Percentiles rank a stretch among this genome's conserved stretches.
These are phyloP conservation scores for Amazona finschi DNA, from an alignment of 2,797 vertebrate species.

Conservation along the genomic window DNA sequence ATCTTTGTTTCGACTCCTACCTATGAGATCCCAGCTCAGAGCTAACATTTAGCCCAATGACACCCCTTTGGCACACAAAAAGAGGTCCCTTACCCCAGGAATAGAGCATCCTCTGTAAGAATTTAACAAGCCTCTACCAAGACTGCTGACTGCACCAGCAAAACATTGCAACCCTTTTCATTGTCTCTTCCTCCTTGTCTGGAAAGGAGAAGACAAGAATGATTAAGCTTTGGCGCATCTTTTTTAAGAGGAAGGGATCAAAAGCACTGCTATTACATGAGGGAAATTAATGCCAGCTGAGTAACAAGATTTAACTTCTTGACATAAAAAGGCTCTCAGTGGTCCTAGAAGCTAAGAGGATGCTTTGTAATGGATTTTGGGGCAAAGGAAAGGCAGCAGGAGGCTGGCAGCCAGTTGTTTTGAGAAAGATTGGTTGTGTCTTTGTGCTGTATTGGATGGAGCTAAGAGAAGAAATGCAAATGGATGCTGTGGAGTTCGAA, in stretches of 20 bases:
- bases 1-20: not conserved
- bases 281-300: not conserved
- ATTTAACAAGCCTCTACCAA: not conserved
- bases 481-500: not conserved
- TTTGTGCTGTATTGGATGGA: not conserved
- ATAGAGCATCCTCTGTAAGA: not conserved
- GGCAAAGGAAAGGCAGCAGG: not conserved
- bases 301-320: constrained; percentile 25
- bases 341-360: not conserved
- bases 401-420: not conserved
- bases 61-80: not conserved
- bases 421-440: not conserved
- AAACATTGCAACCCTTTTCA: not conserved
- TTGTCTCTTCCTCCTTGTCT: constrained; percentile 42
- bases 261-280: constrained; percentile 1
- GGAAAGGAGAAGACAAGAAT: not conserved
- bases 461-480: not conserved
- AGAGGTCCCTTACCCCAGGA: not conserved
- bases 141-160: not conserved
- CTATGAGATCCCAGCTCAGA: not conserved
- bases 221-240: not conserved
- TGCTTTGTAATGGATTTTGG: not conserved
- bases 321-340: not conserved
- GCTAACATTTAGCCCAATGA: not conserved
- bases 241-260: constrained; percentile 16